These are phyloP conservation scores for Drosophila truncata DNA, from an alignment of 1,140 invertebrate species.

Conservation along the genomic window DNA sequence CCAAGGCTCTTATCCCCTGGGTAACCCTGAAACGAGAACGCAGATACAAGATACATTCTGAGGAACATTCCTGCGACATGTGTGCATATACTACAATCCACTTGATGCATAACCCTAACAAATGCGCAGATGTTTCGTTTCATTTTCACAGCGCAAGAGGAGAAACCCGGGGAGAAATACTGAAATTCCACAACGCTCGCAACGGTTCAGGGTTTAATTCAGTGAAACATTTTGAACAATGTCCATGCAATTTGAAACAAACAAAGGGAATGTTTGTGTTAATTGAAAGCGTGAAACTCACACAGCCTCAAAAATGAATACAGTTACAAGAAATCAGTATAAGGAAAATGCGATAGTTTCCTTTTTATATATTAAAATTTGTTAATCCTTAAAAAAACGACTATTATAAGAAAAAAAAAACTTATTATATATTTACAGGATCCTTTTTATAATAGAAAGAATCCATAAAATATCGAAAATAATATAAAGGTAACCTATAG, in stretches of 20 bases:
- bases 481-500: too few species aligned
- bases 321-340: constrained; percentile 5
- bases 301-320: constrained; percentile 39
- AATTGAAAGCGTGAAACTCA: constrained; percentile 81
- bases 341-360: constrained; percentile 5
- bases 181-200: constrained; percentile 73
- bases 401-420: neutral
- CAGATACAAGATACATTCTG: constrained; percentile 17
- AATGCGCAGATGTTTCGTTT: constrained; percentile 79
- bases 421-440: too few species aligned
- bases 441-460: too few species aligned
- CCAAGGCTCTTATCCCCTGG: neutral
- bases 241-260: constrained; percentile 81
- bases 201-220: constrained; percentile 62
- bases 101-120: constrained; percentile 76
- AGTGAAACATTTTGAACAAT: constrained; percentile 80
- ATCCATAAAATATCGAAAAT: too few species aligned
- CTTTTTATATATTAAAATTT: neutral
- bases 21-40: constrained; percentile 21
- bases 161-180: constrained; percentile 2
- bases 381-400: neutral
- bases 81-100: constrained; percentile 55
- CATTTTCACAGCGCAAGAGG: constrained; percentile 44
- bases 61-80: constrained; percentile 35
- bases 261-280: constrained; percentile 82